Conservation (phyloP, 2,888 invertebrate genomes). For the Drosophila austrosaltans region DNA sequence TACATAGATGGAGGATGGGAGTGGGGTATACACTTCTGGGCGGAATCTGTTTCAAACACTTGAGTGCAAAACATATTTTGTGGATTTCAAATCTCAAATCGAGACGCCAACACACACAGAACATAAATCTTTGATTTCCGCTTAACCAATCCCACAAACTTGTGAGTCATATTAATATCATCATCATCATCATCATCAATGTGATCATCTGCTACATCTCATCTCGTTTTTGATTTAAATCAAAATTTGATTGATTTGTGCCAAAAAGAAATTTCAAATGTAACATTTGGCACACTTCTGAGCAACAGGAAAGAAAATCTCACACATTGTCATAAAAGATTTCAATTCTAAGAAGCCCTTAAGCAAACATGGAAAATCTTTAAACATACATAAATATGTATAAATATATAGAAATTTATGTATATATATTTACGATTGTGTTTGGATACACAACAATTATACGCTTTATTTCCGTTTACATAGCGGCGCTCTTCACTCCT, state of each 20-base stretch:
- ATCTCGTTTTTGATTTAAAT: slow-evolving; percentile 7
- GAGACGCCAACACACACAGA: slow-evolving; percentile 5
- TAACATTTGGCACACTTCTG: slow-evolving; percentile 11
- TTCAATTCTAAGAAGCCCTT: slow-evolving; percentile 8
- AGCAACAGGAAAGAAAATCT: slow-evolving; percentile 5
- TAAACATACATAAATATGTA: slow-evolving; percentile 10
- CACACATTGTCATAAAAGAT: slow-evolving; percentile 15
- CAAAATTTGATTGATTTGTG: slow-evolving; percentile 19
- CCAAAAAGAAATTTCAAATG: neutral
- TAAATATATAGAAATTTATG: slow-evolving; percentile 8
- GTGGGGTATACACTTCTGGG: neutral
- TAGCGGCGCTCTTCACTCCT: slow-evolving; percentile 13
- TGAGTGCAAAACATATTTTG: neutral
- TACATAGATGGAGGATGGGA: neutral
- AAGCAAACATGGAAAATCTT: slow-evolving; percentile 23
- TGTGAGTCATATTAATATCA: neutral
- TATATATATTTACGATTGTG: neutral
- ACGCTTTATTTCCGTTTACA: slow-evolving; percentile 63
- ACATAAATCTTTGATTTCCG: slow-evolving; percentile 16
- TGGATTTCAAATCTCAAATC: neutral
- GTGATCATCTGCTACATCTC: slow-evolving; percentile 10
- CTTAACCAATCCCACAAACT: slow-evolving; percentile 2
- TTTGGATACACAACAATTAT: slow-evolving; percentile 54
- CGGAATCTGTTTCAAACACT: slow-evolving; percentile 4
- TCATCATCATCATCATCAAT: neutral